These are phyloP conservation scores for Gila orcuttii DNA, from an alignment of 2,113 vertebrate genomes.

Conservation along the genomic window DNA sequence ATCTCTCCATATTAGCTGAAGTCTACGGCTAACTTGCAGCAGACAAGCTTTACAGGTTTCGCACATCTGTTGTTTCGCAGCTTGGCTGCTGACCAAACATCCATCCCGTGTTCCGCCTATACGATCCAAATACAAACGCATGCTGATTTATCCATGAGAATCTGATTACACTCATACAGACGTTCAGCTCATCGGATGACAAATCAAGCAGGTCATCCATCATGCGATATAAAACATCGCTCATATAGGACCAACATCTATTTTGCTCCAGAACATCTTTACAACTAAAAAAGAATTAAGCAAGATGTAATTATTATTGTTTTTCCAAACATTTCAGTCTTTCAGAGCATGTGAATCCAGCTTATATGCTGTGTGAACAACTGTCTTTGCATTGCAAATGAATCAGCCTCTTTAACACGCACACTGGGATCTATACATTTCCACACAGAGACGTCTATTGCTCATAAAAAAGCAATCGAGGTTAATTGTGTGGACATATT, in stretches of 20 bases:
- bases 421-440: not conserved
- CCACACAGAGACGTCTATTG: not conserved
- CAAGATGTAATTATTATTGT: too few relatives aligned
- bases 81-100: conserved; percentile 67
- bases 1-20: conserved; percentile 63
- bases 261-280: not conserved
- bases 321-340: not conserved
- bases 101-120: conserved; percentile 55
- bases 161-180: conserved; percentile 7
- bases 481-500: conserved; percentile 13
- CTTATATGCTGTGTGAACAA: not conserved
- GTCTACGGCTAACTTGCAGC: conserved; percentile 59
- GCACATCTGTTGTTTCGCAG: conserved; percentile 69
- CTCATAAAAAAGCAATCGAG: conserved; percentile 10
- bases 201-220: not conserved
- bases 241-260: not conserved
- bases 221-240: not conserved
- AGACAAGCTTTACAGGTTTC: conserved; percentile 62
- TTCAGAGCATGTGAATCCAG: not conserved
- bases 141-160: not conserved
- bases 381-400: not conserved
- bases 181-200: not conserved
- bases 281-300: not conserved
- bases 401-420: not conserved
- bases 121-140: conserved; percentile 26